Evolutionary conservation across 2,888 invertebrate genomes (phyloP), one percentile per base, ranked within the genome.

Genomic region (Aleiodes testaceus): DNA sequence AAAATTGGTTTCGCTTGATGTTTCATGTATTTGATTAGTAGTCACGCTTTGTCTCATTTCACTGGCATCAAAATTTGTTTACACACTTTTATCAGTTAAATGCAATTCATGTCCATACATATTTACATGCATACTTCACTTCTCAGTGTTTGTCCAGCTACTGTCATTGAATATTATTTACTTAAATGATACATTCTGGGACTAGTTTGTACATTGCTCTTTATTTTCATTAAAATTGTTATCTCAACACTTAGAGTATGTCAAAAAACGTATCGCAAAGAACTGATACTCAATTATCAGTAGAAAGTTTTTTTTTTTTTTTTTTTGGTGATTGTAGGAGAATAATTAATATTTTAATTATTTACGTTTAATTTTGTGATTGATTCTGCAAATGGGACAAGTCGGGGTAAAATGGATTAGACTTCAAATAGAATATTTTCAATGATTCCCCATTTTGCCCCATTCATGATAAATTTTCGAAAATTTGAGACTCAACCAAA

Each of bases 181-280:
- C 72, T 74, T 70, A 74, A 52, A 75, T 30, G 50, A 66, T 75
- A 68, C 64, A 73, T 73, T 74, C 73, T 73, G 74, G 72, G 77
- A 78, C 74, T 77, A 80, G 72, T 78, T 78, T 79, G 77, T 78
- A 79, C 78, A 78, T 75, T 66, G 72, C 70, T 73, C 73, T 66
- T 65, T 59, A 59, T 42, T 36, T 59, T 59, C 14, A 49, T 49
- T 49, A 59, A 59, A 59, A 36, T 42, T 59, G n/a, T 42, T 42
- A 30, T 36, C 36, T 36, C 55, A 59, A 42, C 42, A 36, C n/a
- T 18, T 36, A 59, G 59, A 59, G 14, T 30, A 26, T 65, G 45
- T 71, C 65, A 65, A 67, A 67, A 59, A 59, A n/a, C n/a, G 36
- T 42, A 42, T 30, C n/a, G n/a, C 53, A 53, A 53, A 53, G 36